These are phyloP conservation scores for Melanotaenia parkinsoni DNA, from an alignment of 2,797 vertebrate species.

Conservation along the genomic window DNA sequence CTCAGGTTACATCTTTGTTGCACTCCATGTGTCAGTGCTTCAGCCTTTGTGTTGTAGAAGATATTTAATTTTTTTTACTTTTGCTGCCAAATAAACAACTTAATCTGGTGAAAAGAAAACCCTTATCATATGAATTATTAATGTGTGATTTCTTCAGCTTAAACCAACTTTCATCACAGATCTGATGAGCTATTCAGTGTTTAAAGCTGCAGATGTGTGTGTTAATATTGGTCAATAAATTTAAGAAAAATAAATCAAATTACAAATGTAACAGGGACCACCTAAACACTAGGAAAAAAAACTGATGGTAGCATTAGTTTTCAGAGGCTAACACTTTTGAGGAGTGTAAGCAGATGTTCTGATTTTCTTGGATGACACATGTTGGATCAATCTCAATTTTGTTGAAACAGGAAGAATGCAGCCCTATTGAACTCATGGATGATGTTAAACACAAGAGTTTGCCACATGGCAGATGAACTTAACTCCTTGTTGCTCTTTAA, in stretches of 20 bases:
- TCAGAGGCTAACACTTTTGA: conserved; percentile 17
- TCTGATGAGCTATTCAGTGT: neutral
- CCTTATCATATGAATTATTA: too few species aligned
- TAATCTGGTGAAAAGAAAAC: too few species aligned
- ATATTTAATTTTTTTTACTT: neutral
- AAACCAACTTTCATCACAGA: neutral
- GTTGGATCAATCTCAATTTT: conserved; percentile 47
- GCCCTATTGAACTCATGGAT: conserved; percentile 18
- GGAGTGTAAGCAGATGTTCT: conserved; percentile 50
- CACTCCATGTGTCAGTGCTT: neutral
- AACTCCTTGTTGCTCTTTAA: conserved; percentile 12
- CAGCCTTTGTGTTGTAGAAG: neutral
- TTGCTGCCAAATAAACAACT: neutral
- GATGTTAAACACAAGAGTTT: conserved; percentile 30
- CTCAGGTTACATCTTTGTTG: neutral
- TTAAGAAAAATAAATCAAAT: neutral
- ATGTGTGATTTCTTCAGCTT: neutral
- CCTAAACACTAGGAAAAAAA: conserved; percentile 3
- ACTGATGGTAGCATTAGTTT: neutral
- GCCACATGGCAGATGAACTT: conserved; percentile 30
- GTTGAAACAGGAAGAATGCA: conserved; percentile 39
- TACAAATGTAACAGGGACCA: neutral
- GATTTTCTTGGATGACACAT: conserved; percentile 56
- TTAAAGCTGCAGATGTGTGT: neutral
- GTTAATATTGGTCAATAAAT: neutral